Percentiles rank a stretch among this genome's conserved stretches.
Evolutionary conservation across 1,140 invertebrate genomes (phyloP).

Genomic region (Rhagoletis zephyria): DNA sequence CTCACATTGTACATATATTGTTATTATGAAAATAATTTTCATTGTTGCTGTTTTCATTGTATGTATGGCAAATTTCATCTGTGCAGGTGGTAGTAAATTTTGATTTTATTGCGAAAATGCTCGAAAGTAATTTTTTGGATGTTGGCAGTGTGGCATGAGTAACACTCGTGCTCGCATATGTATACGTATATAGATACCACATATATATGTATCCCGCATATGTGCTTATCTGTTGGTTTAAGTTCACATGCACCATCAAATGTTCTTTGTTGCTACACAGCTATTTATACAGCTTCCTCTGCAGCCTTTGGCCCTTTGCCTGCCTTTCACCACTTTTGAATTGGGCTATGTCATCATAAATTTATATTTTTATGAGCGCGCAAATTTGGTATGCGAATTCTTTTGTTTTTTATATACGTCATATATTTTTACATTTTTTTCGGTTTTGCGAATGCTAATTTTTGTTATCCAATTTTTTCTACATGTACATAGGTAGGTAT

Average conservation of each 20-base stretch:
- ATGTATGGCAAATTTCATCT: not conserved
- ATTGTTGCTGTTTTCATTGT: not conserved
- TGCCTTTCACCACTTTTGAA: not conserved
- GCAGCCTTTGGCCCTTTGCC: not conserved
- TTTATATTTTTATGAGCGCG: constrained; percentile 33
- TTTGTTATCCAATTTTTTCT: not conserved
- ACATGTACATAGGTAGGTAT: no score
- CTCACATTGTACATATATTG: not conserved
- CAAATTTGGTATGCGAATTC: not conserved
- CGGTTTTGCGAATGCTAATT: not conserved
- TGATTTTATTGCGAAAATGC: constrained; percentile 40
- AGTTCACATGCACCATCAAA: not conserved
- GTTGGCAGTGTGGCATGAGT: not conserved
- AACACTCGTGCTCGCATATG: not conserved
- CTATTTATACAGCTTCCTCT: not conserved
- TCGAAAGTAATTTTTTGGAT: constrained; percentile 37
- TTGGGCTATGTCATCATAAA: constrained; percentile 34
- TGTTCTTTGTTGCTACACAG: not conserved
- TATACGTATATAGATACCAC: no score
- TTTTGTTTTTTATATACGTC: not conserved
- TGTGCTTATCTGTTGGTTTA: not conserved
- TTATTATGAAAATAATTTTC: constrained; percentile 26
- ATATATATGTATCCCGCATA: not conserved
- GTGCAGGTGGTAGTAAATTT: constrained; percentile 32
- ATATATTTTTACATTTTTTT: not conserved